These are phyloP conservation scores for Pavo muticus DNA, from an alignment of 2,113 vertebrate species.

Conservation along the genomic window DNA sequence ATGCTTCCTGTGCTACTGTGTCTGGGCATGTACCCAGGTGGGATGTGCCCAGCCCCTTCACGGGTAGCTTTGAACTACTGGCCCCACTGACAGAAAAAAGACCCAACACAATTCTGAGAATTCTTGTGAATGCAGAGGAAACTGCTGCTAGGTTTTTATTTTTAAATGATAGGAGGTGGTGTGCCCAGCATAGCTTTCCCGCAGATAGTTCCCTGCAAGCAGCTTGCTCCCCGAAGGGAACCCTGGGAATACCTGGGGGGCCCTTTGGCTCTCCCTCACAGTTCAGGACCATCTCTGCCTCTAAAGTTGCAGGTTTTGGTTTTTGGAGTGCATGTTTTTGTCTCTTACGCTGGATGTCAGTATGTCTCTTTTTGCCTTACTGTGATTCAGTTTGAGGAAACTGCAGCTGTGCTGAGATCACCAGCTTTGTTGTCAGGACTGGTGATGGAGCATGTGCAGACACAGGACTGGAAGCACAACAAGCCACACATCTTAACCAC, in stretches of 20 bases:
- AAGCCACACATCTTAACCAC: background rate
- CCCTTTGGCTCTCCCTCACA: background rate
- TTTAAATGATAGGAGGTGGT: background rate
- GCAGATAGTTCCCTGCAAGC: background rate
- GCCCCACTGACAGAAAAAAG: no score
- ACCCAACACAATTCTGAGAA: background rate
- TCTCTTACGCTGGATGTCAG: background rate
- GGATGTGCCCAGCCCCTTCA: accelerated
- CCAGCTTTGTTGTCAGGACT: background rate
- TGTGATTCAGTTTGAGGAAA: background rate
- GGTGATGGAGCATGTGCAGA: background rate
- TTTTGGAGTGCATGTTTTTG: background rate
- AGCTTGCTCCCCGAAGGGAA: background rate
- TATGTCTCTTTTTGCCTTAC: background rate
- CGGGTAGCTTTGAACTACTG: background rate
- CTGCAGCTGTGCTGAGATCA: background rate
- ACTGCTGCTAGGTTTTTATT: background rate
- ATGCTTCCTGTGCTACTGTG: background rate
- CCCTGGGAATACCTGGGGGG: background rate
- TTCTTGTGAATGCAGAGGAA: background rate
- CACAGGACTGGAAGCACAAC: background rate
- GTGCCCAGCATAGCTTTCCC: background rate
- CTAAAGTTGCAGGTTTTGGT: background rate
- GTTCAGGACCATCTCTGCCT: background rate
- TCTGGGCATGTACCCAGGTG: background rate